A percentile compares a stretch with the other conserved stretches of the same genome.
Conservation (phyloP, 2,888 invertebrate genomes). For the Pyrochroa serraticornis region DNA sequence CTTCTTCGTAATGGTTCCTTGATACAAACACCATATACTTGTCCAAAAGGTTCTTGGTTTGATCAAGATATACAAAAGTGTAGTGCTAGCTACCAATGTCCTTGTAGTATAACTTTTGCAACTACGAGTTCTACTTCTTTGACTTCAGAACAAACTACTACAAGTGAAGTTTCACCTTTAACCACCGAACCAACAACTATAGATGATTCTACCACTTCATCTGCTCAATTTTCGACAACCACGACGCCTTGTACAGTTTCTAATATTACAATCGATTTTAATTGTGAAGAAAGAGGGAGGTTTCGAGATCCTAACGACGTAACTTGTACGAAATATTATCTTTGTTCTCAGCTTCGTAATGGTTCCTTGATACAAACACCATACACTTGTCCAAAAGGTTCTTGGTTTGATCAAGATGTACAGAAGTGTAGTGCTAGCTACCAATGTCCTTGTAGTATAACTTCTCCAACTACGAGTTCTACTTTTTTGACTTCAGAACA, state of each 20-base stretch:
- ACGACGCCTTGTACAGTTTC: conserved; percentile 1
- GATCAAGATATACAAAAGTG: conserved; percentile 32
- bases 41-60: conserved; percentile 36
- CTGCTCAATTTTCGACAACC: too few species aligned
- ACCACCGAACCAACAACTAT: too few species aligned
- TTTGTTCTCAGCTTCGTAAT: conserved; percentile 22
- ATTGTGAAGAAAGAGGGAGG: conserved; percentile 20
- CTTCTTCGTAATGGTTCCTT: conserved; percentile 44
- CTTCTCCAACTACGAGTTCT: neutral
- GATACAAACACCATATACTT: conserved; percentile 43
- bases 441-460: conserved; percentile 24
- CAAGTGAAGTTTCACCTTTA: too few species aligned
- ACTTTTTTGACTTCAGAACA: neutral
- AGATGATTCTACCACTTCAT: too few species aligned
- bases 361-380: conserved; percentile 41
- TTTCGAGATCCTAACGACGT: conserved; percentile 22
- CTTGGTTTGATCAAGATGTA: conserved; percentile 27
- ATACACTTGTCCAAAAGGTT: conserved; percentile 44
- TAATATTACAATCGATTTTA: too few species aligned
- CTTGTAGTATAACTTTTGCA: conserved; percentile 25
- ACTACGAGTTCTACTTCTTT: too few species aligned
- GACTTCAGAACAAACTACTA: too few species aligned
- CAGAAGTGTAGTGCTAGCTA: conserved; percentile 28
- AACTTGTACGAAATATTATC: conserved; percentile 29
- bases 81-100: conserved; percentile 30